Conservation (phyloP, 1,140 invertebrate species). For the Ceratina calcarata region DNA sequence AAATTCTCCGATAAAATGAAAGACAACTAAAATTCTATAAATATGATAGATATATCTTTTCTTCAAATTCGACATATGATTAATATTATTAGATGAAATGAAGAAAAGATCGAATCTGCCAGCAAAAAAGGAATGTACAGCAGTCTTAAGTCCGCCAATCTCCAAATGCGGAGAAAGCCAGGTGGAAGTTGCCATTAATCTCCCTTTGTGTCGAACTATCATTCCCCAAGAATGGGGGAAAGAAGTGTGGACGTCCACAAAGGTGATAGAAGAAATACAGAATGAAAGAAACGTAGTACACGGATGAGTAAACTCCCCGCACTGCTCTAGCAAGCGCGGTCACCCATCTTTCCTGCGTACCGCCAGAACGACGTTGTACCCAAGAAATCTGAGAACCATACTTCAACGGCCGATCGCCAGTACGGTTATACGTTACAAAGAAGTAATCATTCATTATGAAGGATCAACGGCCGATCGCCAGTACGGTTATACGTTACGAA, state of each 20-base stretch:
- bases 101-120: no score
- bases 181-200: slow-evolving; percentile 23
- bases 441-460: no score
- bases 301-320: no score
- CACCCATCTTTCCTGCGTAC: slow-evolving; percentile 33
- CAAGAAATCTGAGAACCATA: neutral
- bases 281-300: no score
- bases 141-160: neutral
- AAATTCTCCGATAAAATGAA: no score
- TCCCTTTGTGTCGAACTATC: slow-evolving; percentile 45
- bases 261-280: slow-evolving; percentile 6
- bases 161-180: neutral
- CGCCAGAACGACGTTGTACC: neutral
- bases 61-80: no score
- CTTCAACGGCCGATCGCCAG: no score
- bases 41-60: no score
- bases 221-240: neutral
- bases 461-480: no score
- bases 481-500: accelerated
- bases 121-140: slow-evolving; percentile 18
- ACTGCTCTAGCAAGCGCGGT: neutral
- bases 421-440: accelerated
- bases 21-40: no score
- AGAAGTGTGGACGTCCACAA: slow-evolving; percentile 18
- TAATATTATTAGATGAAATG: no score